Percentiles rank a stretch among this genome's conserved stretches.
Conservation (phyloP, 2,113 vertebrate genomes). For the Oreochromis aureus region DNA sequence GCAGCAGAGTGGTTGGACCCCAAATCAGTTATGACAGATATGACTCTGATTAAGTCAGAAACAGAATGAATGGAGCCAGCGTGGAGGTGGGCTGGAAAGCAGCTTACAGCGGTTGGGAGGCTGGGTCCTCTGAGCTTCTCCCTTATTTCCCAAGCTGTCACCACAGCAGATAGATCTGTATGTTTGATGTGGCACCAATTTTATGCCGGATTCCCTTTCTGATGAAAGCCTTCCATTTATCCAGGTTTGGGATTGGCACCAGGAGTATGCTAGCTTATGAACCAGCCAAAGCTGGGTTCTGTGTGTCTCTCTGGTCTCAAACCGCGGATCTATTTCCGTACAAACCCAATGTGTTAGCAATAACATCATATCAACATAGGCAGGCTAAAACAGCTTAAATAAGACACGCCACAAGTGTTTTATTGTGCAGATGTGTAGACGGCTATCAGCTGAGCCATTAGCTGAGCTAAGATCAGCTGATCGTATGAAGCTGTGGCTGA, state of each 20-base stretch:
- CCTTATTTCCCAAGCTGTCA: not conserved
- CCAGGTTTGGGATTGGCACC: not conserved
- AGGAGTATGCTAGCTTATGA: not conserved
- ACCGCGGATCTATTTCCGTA: accelerated
- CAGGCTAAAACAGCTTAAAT: not conserved
- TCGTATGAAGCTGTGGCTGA: not conserved
- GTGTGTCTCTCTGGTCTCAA: not conserved
- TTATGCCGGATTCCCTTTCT: not conserved
- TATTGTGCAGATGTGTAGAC: not conserved
- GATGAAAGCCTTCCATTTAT: not conserved
- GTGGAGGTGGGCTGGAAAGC: not conserved
- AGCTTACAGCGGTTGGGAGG: not conserved
- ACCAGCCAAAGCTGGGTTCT: not conserved
- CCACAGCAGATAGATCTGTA: not conserved
- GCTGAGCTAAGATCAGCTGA: not conserved
- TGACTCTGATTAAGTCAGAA: not conserved
- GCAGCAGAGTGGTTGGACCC: not conserved
- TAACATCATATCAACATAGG: not conserved
- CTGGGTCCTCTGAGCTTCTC: not conserved
- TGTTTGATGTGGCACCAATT: not conserved
- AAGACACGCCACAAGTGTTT: not conserved
- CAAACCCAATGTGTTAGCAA: not conserved
- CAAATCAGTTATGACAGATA: not conserved
- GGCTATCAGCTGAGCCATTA: not conserved
- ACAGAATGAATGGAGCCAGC: not conserved